Percentiles rank a stretch among this genome's conserved stretches.
Conservation (phyloP, 2,797 vertebrate species). For the Carapus acus region DNA sequence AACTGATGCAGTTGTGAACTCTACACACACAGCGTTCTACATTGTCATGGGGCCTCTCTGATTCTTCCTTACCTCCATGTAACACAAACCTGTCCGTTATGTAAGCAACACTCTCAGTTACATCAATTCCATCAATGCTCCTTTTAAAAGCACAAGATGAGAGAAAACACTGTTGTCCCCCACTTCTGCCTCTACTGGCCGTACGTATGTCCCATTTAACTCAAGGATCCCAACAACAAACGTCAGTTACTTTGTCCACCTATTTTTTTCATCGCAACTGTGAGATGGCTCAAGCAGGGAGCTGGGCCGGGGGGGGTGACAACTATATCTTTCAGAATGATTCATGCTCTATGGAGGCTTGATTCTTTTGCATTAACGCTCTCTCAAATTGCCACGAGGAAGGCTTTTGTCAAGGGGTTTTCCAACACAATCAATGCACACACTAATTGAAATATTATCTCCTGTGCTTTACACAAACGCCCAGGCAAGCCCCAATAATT, state of each 20-base stretch:
- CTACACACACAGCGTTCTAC: conserved; percentile 1
- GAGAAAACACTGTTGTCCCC: conserved; percentile 8
- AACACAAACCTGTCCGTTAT: conserved; percentile 10
- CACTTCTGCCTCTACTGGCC: conserved; percentile 8
- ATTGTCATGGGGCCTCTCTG: conserved; percentile 4
- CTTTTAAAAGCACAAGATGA: conserved; percentile 36
- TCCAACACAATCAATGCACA: conserved; percentile 53
- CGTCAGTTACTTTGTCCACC: not conserved
- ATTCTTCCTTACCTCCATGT: conserved; percentile 11
- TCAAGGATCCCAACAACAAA: not conserved
- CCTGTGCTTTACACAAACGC: conserved; percentile 38
- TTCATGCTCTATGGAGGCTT: conserved; percentile 23
- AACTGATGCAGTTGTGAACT: conserved; percentile 8
- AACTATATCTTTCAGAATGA: conserved; percentile 24
- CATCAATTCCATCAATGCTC: conserved; percentile 36
- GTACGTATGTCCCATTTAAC: conserved; percentile 10
- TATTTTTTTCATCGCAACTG: conserved; percentile 3
- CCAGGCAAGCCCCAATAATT: conserved; percentile 54
- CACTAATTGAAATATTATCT: conserved; percentile 69
- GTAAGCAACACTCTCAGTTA: conserved; percentile 18
- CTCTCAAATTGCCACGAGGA: conserved; percentile 39
- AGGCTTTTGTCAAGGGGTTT: conserved; percentile 34
- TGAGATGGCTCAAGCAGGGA: not conserved
- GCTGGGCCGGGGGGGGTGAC: conserved; percentile 1
- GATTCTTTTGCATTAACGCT: conserved; percentile 27